Evolutionary conservation across 2,888 invertebrate genomes (phyloP).

Genomic region (Crepidodera aurea): DNA sequence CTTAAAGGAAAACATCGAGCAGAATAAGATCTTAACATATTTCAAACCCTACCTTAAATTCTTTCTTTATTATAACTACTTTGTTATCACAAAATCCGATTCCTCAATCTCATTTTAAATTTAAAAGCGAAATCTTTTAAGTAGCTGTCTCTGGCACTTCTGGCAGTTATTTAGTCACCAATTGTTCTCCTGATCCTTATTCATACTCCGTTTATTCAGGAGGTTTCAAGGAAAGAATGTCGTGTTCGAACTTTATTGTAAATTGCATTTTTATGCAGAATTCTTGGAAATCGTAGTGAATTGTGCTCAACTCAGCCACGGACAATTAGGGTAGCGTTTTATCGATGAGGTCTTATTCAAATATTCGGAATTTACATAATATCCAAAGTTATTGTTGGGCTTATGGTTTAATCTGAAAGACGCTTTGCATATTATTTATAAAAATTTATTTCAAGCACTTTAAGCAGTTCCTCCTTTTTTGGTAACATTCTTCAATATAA

Average conservation of each 20-base stretch:
- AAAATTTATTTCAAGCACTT: no score
- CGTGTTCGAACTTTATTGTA: conserved; percentile 28
- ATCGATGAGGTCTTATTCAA: neutral
- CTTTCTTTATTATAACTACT: neutral
- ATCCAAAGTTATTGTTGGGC: neutral
- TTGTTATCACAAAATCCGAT: conserved; percentile 6
- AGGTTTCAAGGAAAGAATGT: conserved; percentile 16
- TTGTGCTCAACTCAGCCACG: conserved; percentile 8
- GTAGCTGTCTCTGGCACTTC: conserved; percentile 24
- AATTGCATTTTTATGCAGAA: conserved; percentile 33
- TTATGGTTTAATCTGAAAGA: neutral
- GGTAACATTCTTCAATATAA: no score
- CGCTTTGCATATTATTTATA: no score
- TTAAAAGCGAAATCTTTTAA: conserved; percentile 21
- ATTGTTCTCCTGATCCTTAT: conserved; percentile 30
- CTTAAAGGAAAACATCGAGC: no score
- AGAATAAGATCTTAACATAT: no score
- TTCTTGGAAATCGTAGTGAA: conserved; percentile 17
- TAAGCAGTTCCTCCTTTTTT: no score
- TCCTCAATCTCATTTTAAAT: conserved; percentile 18
- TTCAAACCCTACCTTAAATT: no score
- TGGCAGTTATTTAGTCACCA: conserved; percentile 27
- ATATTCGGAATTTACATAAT: conserved; percentile 1
- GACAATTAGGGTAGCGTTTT: conserved; percentile 17
- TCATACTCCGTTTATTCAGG: conserved; percentile 26